Evolutionary conservation across 2,888 invertebrate species (phyloP).

Genomic region (Neuroscelio doddi): DNA sequence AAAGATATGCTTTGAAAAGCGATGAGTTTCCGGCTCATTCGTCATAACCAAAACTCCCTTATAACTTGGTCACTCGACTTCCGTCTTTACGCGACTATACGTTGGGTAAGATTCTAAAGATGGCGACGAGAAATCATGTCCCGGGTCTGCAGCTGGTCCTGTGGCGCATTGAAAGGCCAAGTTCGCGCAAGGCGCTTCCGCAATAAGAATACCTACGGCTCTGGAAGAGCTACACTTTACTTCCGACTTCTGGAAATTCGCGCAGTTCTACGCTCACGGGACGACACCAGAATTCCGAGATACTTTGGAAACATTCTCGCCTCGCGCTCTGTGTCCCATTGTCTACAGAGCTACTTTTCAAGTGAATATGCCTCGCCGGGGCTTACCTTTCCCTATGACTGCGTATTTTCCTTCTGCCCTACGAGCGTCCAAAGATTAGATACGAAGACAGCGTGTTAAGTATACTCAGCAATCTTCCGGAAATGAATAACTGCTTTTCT

Average conservation of each 20-base stretch:
- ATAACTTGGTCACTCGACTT: background rate
- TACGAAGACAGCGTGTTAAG: too few relatives aligned
- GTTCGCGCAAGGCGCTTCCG: conserved; percentile 25
- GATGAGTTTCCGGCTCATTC: conserved; percentile 20
- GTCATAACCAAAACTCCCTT: conserved; percentile 14
- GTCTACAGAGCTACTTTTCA: conserved; percentile 16
- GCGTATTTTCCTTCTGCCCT: too few relatives aligned
- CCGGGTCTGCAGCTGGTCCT: conserved; percentile 18
- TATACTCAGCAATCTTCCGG: too few relatives aligned
- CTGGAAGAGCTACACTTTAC: conserved; percentile 1
- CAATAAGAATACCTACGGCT: conserved; percentile 20
- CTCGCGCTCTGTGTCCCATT: conserved; percentile 9
- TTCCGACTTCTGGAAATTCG: conserved; percentile 18
- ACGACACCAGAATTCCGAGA: conserved; percentile 3
- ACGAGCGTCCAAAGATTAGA: too few relatives aligned
- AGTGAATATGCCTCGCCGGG: conserved; percentile 25
- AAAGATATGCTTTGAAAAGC: too few relatives aligned
- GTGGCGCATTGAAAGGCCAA: conserved; percentile 14
- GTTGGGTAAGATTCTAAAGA: background rate
- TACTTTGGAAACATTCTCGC: conserved; percentile 21
- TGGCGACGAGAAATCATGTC: background rate
- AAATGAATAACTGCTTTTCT: too few relatives aligned
- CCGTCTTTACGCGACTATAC: background rate
- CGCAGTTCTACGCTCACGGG: conserved; percentile 1
- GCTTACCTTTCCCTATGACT: too few relatives aligned